These are phyloP conservation scores for Drosophila bunnanda DNA, from an alignment of 2,888 invertebrate species.

Conservation along the genomic window DNA sequence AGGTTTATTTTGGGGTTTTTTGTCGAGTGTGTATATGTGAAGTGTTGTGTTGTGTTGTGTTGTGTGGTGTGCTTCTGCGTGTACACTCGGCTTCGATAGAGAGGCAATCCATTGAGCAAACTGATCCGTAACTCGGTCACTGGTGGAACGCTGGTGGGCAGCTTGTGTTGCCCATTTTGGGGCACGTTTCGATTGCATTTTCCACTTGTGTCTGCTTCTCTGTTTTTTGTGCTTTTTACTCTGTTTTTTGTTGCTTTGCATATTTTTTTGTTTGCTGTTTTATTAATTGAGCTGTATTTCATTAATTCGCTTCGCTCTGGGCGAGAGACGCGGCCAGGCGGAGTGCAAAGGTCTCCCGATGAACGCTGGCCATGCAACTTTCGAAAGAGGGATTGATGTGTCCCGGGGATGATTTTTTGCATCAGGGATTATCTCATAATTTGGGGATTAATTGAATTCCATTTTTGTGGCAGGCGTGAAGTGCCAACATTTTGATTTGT, in stretches of 20 bases:
- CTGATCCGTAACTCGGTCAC: conserved; percentile 71
- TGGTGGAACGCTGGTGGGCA: conserved; percentile 63
- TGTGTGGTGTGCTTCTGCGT: conserved; percentile 38
- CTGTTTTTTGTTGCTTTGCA: conserved; percentile 52
- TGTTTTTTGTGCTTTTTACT: neutral
- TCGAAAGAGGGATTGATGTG: conserved; percentile 56
- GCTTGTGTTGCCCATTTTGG: conserved; percentile 61
- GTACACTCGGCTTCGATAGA: conserved; percentile 58
- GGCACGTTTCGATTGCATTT: conserved; percentile 58
- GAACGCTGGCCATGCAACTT: conserved; percentile 65
- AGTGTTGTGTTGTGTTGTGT: conserved; percentile 3
- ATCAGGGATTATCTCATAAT: conserved; percentile 14
- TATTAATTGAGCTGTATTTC: conserved; percentile 68
- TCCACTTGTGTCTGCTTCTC: conserved; percentile 43
- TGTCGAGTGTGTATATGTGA: neutral
- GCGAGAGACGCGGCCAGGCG: conserved; percentile 17
- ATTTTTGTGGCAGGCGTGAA: conserved; percentile 33
- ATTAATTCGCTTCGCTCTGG: conserved; percentile 48
- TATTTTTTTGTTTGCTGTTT: conserved; percentile 64
- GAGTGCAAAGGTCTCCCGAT: conserved; percentile 40
- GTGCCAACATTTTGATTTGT: conserved; percentile 33
- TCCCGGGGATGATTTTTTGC: conserved; percentile 43
- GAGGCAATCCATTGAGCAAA: conserved; percentile 54
- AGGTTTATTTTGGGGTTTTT: conserved; percentile 3
- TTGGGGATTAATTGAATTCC: conserved; percentile 31